A percentile compares a stretch with the other conserved stretches of the same genome.
These are phyloP conservation scores for Aporophyla nigra DNA, from an alignment of 2,888 invertebrate genomes.

Conservation along the genomic window DNA sequence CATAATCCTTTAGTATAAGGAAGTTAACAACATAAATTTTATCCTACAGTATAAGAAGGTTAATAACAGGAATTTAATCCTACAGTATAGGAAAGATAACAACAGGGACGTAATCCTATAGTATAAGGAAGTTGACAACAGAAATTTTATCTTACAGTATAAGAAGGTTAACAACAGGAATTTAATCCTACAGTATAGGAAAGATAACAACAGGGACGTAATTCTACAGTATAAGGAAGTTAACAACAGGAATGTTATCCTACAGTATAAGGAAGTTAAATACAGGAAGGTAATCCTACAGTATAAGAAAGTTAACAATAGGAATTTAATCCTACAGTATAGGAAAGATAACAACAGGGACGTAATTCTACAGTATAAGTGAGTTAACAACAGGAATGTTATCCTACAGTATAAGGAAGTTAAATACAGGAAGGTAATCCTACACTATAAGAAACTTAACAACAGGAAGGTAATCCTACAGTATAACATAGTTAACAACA, in stretches of 20 bases:
- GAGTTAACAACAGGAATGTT: background rate
- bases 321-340: background rate
- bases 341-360: background rate
- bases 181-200: background rate
- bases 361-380: background rate
- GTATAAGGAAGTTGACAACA: background rate
- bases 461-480: background rate
- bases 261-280: background rate
- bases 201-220: background rate
- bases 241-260: background rate
- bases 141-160: background rate
- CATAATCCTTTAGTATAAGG: background rate
- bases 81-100: background rate
- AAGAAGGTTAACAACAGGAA: background rate
- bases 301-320: background rate
- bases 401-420: background rate
- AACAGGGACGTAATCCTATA: background rate
- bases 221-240: background rate
- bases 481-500: background rate
- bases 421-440: background rate
- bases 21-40: background rate
- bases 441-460: background rate
- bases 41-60: background rate
- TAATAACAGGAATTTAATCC: background rate
- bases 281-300: background rate